Conservation (phyloP, 2,888 invertebrate genomes). For the Chrysomela aeneicollis region DNA sequence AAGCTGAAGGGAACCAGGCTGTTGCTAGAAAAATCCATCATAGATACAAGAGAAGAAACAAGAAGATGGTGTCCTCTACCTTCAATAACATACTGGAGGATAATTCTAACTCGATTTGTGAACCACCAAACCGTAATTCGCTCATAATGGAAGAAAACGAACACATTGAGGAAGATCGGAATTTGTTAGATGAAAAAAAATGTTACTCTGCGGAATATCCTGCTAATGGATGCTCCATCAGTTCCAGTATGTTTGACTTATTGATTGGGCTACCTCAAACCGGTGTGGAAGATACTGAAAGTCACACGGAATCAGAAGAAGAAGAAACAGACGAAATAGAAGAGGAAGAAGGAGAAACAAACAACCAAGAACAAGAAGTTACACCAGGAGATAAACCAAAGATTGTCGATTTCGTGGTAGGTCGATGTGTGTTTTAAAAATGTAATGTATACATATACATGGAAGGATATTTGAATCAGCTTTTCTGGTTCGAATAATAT, state of each 20-base stretch:
- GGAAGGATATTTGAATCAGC: too few relatives aligned
- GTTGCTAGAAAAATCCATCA: slow-evolving; percentile 15
- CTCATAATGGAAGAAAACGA: slow-evolving; percentile 5
- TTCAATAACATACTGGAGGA: slow-evolving; percentile 44
- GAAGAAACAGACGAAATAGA: not conserved
- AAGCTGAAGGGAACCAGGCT: slow-evolving; percentile 13
- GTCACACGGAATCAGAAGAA: not conserved
- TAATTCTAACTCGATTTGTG: not conserved
- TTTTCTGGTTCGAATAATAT: too few relatives aligned
- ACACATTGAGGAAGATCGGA: not conserved
- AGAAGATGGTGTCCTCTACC: slow-evolving; percentile 48
- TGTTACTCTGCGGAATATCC: not conserved
- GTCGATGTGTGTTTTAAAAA: not conserved
- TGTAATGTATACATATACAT: too few relatives aligned
- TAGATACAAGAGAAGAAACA: slow-evolving; percentile 36
- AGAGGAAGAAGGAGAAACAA: not conserved
- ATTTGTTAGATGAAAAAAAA: not conserved
- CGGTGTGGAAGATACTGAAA: not conserved
- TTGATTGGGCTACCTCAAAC: not conserved
- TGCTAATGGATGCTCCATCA: not conserved
- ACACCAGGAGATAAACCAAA: slow-evolving; percentile 15
- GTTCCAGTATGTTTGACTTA: not conserved
- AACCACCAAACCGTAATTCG: not conserved
- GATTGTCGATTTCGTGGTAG: slow-evolving; percentile 26
- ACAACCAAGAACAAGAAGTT: not conserved